A percentile compares a stretch with the other conserved stretches of the same genome.
These are phyloP conservation scores for Champsocephalus gunnari DNA, from an alignment of 2,797 vertebrate genomes.

Conservation along the genomic window DNA sequence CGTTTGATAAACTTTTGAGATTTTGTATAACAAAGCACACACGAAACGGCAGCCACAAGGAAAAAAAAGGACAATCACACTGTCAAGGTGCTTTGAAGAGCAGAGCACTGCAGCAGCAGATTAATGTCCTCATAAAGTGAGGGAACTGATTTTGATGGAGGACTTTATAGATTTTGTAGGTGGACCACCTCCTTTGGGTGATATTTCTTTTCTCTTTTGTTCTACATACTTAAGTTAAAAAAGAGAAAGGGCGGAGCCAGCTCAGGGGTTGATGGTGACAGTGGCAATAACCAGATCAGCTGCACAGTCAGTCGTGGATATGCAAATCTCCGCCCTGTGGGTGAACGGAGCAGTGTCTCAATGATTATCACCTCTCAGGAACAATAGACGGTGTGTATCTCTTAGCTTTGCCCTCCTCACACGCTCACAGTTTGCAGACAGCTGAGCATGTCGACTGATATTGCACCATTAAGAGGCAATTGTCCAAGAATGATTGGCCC, in stretches of 20 bases:
- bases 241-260: conserved; percentile 35
- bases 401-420: conserved; percentile 38
- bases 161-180: conserved; percentile 85
- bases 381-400: conserved; percentile 37
- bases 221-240: conserved; percentile 74
- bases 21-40: conserved; percentile 79
- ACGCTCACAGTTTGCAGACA: conserved; percentile 39
- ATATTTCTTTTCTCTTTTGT: conserved; percentile 82
- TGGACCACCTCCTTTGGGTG: conserved; percentile 78
- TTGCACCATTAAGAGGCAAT: conserved; percentile 72
- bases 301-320: conserved; percentile 58
- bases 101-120: conserved; percentile 77
- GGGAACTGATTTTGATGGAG: conserved; percentile 84
- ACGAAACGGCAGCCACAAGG: conserved; percentile 63
- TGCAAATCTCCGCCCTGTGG: conserved; percentile 55
- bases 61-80: conserved; percentile 73
- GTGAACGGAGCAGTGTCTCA: conserved; percentile 35
- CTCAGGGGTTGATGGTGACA: conserved; percentile 48
- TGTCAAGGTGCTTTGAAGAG: conserved; percentile 86
- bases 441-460: conserved; percentile 63
- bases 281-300: conserved; percentile 63
- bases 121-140: conserved; percentile 85
- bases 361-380: conserved; percentile 61
- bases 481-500: conserved; percentile 71
- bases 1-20: conserved; percentile 82